Evolutionary conservation across 2,113 vertebrate species (phyloP), one percentile per base, ranked within the genome.

Genomic region (Leuciscus idus): DNA sequence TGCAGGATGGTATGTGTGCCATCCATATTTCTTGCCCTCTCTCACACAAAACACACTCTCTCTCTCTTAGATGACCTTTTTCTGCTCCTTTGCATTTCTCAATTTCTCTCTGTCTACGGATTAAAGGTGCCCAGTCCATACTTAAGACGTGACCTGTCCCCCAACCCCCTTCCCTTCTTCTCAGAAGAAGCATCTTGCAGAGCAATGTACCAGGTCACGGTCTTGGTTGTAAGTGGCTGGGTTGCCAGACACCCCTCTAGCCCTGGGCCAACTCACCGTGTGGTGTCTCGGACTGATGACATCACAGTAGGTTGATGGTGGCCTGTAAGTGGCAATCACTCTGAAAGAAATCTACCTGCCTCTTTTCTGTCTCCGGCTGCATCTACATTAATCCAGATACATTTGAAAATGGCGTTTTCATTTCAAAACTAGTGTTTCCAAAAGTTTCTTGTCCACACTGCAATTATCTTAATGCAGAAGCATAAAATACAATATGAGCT

Each of bases 151-250:
- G 94, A 92, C 83, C 84, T 57, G 26, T 74, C 28, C 48, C 66
- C 77, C 39, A 21, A 57, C 26, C 80, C 61, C 59, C 77, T 62
- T 55, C 46, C 72, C 64, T 72, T 70, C 87, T 88, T 74, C 52
- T 4, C 61, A 21, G 28, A 62, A 46, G 50, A 61, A 50, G 43
- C 85, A 61, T 52, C 61, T 75, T 9, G 1, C 68, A 6, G 26
- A 78, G 84, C 78, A 87, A 57, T 5, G 12, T 84, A 78, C 48
- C 85, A 21, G 50, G 90, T 94, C 92, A 93, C 92, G 95, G 95
- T 96, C 96, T 90, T 91, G 94, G 93, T 96, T 97, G 97, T 99
- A 99, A 99, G 98, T 96, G 98, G 97, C 97, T 94, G 93, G 94
- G 93, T 92, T 68, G 70, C 91, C 88, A 80, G 92, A 89, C 92